Percentiles rank a stretch among this genome's conserved stretches.
phyloP scores from a whole-genome alignment of 2,888 invertebrate species.

The Nephrotoma flavescens region DNA sequence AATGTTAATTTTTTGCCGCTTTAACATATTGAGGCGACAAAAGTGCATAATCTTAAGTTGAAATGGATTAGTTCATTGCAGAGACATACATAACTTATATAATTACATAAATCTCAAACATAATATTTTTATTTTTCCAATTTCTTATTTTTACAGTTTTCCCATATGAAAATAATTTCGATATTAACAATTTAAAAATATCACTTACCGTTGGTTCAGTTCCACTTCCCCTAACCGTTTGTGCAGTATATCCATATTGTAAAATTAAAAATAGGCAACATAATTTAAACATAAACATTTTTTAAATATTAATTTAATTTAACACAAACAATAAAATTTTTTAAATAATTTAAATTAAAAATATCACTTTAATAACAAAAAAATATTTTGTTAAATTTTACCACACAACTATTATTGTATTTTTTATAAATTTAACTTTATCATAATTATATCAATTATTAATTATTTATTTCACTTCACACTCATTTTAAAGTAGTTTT shows the following conservation, averaged over 20 bases:
- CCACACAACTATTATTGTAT: neutral
- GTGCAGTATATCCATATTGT: neutral
- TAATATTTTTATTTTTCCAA: too few species aligned
- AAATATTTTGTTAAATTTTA: neutral
- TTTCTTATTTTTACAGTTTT: too few species aligned
- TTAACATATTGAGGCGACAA: too few species aligned
- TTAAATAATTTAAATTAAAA: neutral
- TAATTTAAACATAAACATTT: slow-evolving; percentile 2
- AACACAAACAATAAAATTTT: neutral
- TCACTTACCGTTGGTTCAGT: slow-evolving; percentile 2
- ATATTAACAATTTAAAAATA: too few species aligned
- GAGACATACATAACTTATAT: too few species aligned
- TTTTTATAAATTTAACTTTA: neutral
- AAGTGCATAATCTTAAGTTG: too few species aligned
- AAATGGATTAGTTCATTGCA: too few species aligned
- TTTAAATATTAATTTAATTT: neutral
- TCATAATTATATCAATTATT: neutral
- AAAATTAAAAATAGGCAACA: neutral
- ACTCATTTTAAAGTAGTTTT: too few species aligned
- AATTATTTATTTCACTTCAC: neutral
- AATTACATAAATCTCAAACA: too few species aligned
- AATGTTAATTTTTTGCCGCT: too few species aligned
- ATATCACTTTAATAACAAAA: neutral
- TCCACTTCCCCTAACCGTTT: neutral
- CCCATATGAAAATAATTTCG: too few species aligned